Conservation (phyloP, 1,140 invertebrate genomes). For the Zaprionus ornatus region DNA sequence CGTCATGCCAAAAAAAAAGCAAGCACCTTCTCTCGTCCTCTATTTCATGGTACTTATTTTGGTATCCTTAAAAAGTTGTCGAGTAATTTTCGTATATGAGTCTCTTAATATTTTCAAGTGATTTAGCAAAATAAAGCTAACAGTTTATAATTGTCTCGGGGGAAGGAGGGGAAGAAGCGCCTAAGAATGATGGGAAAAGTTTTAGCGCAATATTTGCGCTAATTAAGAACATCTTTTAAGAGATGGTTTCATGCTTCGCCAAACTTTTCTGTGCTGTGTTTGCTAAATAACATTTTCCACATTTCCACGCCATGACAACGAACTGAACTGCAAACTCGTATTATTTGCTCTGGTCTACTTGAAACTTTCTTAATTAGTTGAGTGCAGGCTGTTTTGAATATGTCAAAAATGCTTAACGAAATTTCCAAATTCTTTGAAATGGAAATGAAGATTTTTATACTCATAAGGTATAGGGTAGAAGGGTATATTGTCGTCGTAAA, state of each 20-base stretch:
- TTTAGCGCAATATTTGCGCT: slow-evolving; percentile 13
- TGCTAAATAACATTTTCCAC: not conserved
- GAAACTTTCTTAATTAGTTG: slow-evolving; percentile 19
- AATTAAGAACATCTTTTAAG: slow-evolving; percentile 6
- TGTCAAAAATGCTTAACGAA: not conserved
- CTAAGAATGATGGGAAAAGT: slow-evolving; percentile 4
- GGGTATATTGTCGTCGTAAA: too few relatives aligned
- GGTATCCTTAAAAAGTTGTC: slow-evolving; percentile 36
- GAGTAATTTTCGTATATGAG: slow-evolving; percentile 42
- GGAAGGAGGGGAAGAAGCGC: not conserved
- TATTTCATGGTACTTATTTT: slow-evolving; percentile 4
- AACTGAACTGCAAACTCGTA: not conserved
- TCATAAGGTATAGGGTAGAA: too few relatives aligned
- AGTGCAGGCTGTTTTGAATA: not conserved
- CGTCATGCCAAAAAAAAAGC: slow-evolving; percentile 35
- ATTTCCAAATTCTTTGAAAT: not conserved
- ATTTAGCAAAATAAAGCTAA: slow-evolving; percentile 59
- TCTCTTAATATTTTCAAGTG: slow-evolving; percentile 75
- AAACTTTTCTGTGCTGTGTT: slow-evolving; percentile 6
- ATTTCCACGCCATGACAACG: not conserved
- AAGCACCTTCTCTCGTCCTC: too few relatives aligned
- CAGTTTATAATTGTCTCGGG: slow-evolving; percentile 59
- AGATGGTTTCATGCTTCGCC: not conserved
- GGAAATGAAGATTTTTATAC: not conserved
- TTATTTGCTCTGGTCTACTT: slow-evolving; percentile 5